phyloP scores from a whole-genome alignment of 2,113 vertebrate genomes.

The Oncorhynchus kisutch region DNA sequence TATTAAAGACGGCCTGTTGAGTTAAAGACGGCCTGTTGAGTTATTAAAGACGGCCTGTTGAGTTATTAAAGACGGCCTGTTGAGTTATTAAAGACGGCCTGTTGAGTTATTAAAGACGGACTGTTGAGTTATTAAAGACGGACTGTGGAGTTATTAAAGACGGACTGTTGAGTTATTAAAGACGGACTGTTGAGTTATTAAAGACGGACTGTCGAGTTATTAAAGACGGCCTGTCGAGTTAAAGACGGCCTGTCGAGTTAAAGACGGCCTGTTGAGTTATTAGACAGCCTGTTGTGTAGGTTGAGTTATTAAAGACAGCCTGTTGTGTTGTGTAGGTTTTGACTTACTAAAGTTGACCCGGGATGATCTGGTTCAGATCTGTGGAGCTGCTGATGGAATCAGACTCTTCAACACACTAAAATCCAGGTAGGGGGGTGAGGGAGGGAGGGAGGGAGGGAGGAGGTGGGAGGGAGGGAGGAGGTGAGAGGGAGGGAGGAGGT shows the following conservation, averaged over 20 bases:
- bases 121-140: constrained; percentile 65
- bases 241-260: too few species aligned
- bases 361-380: constrained; percentile 93
- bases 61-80: neutral
- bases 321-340: constrained; percentile 76
- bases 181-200: constrained; percentile 6
- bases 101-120: constrained; percentile 39
- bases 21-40: neutral
- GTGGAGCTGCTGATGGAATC: constrained; percentile 91
- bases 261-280: too few species aligned
- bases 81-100: neutral
- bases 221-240: too few species aligned
- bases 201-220: constrained; percentile 3
- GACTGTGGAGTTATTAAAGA: constrained; percentile 5
- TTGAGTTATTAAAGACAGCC: neutral
- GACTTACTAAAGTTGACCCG: constrained; percentile 93
- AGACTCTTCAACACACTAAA: constrained; percentile 92
- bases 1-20: neutral
- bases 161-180: neutral
- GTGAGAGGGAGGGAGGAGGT: too few species aligned
- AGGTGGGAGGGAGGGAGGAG: too few species aligned
- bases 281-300: too few species aligned
- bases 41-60: neutral
- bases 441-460: neutral
- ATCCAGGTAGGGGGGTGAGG: constrained; percentile 77